Base-by-base conservation (phyloP, 2,113 vertebrate species). In the Takifugu flavidus region DNA sequence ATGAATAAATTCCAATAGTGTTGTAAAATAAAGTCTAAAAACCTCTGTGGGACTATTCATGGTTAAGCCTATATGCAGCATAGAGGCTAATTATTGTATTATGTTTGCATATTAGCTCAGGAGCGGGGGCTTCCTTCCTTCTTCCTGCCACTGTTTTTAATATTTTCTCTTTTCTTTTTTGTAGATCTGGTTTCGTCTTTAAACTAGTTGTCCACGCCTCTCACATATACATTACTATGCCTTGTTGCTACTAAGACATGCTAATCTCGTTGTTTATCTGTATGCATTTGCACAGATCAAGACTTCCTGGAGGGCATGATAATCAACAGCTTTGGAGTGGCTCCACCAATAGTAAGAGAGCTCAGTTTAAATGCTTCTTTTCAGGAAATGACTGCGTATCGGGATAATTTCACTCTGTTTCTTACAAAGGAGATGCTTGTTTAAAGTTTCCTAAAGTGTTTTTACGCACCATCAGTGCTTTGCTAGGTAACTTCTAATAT, bases 221-320 rank as follows among this genome's bases (percentile, higher is more conserved):
- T 64, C 54, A 72, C 72, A 49, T 44, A 72, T 66, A 49, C 20
- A 25, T 46, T 56, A 62, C 65, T 73, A 20, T 57, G 50, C 59
- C 49, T 44, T 6, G 34, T 74, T 54, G 56, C 74, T 49, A 55
- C 54, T 67, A 39, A 51, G 13, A 61, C 57, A 42, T 55, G 29
- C 59, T 25, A 31, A 51, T 75, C 25, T 53, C 52, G 13, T 54
- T 74, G 65, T 54, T 72, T 70, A 52, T 42, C 71, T 87, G 75
- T 72, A 2, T 77, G 75, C 31, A 34, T 57, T 74, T 78, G 75
- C 72, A 5, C 76, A 97, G 96, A 96, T 91, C 94, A 97, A 89
- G 90, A 92, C 78, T 86, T 98, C 75, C 89, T 97, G 80, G 96
- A 98, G 90, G 89, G 90, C 71, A 85, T 98, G 39, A 73, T 98